phyloP scores from a whole-genome alignment of 2,797 vertebrate species.

The Molossus molossus region DNA sequence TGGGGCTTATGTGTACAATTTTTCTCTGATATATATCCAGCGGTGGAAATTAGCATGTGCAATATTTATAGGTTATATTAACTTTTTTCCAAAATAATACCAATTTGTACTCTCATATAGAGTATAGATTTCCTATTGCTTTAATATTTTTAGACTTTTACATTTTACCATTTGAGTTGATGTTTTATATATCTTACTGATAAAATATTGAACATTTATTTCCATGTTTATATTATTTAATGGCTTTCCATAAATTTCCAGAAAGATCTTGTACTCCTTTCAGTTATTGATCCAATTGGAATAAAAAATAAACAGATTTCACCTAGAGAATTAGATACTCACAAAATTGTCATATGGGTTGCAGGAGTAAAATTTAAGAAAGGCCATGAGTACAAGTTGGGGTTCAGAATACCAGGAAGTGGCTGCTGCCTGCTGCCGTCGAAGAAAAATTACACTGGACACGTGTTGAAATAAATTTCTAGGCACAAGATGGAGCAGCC shows the following conservation, averaged over 20 bases:
- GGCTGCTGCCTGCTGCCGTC: neutral
- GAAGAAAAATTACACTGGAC: neutral
- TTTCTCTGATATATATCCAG: neutral
- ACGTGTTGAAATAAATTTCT: neutral
- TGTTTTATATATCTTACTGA: neutral
- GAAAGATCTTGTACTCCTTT: neutral
- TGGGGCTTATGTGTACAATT: neutral
- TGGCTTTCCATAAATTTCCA: neutral
- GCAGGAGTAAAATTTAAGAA: neutral
- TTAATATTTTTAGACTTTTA: neutral
- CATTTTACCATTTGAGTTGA: neutral
- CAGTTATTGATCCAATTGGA: neutral
- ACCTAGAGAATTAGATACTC: neutral
- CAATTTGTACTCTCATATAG: neutral
- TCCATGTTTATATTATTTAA: neutral
- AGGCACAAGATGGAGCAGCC: neutral
- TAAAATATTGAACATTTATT: neutral
- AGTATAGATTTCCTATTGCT: neutral
- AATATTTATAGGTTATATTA: conserved; percentile 15
- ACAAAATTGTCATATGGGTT: neutral
- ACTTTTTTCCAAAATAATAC: neutral
- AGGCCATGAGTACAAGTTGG: neutral
- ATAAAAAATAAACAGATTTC: neutral
- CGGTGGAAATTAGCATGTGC: neutral
- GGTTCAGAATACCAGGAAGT: neutral